Conservation (phyloP, 92 coral and sea anemone species). For the Epizoanthus rinbou region DNA sequence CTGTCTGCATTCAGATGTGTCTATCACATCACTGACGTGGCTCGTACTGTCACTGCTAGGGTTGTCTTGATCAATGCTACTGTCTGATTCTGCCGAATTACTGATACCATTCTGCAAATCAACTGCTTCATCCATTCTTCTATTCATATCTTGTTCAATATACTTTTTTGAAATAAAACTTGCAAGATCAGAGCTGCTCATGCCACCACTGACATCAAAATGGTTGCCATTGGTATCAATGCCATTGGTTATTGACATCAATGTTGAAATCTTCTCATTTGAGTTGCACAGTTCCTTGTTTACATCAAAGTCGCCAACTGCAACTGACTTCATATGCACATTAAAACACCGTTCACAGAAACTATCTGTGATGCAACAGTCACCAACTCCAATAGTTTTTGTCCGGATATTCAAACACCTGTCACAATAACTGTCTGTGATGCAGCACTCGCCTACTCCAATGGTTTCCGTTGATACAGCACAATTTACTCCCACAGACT, state of each 20-base stretch:
- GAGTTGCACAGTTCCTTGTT: constrained; percentile 29
- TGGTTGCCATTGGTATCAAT: constrained; percentile 50
- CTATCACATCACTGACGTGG: constrained; percentile 76
- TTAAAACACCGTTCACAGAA: constrained; percentile 90
- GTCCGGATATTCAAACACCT: constrained; percentile 69
- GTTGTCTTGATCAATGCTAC: constrained; percentile 84
- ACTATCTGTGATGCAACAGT: constrained; percentile 88
- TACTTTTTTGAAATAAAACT: constrained; percentile 47
- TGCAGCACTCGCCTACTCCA: constrained; percentile 82
- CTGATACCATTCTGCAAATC: constrained; percentile 50
- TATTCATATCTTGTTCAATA: constrained; percentile 24
- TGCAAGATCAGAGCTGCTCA: constrained; percentile 40
- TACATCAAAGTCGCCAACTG: constrained; percentile 81
- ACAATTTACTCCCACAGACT: constrained; percentile 73
- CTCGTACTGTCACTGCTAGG: constrained; percentile 88
- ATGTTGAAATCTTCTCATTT: constrained; percentile 3
- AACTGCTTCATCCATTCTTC: constrained; percentile 11
- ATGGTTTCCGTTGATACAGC: constrained; percentile 41
- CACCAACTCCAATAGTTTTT: constrained; percentile 82
- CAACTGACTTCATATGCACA: constrained; percentile 78
- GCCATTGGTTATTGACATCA: constrained; percentile 9
- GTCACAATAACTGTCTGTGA: constrained; percentile 84
- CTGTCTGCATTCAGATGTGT: constrained; percentile 54
- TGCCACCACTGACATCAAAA: constrained; percentile 53
- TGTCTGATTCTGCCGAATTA: constrained; percentile 73